Conservation (phyloP, 2,888 invertebrate genomes). For the Watsonalla binaria region DNA sequence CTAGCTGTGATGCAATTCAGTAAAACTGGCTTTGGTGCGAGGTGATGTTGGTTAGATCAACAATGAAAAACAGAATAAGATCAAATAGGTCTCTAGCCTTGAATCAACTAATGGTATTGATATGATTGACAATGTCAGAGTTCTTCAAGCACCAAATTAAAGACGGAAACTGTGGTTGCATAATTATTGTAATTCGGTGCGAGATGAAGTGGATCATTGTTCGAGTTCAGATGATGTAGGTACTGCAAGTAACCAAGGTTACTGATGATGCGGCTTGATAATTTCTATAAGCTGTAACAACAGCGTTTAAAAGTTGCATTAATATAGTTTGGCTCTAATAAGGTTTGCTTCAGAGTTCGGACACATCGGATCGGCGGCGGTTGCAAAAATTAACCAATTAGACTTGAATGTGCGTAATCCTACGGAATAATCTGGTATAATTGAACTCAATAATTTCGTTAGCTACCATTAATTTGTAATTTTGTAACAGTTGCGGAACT, state of each 20-base stretch:
- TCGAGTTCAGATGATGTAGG: constrained; percentile 8
- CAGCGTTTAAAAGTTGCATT: constrained; percentile 16
- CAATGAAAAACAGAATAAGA: not conserved
- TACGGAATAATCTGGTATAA: constrained; percentile 15
- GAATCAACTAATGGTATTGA: not conserved
- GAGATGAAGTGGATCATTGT: constrained; percentile 6
- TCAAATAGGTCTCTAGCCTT: not conserved
- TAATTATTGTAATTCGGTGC: not conserved
- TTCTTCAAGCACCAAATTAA: not conserved
- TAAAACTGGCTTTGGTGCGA: not conserved
- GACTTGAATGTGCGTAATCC: constrained; percentile 12
- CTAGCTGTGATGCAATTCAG: not conserved
- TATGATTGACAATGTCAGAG: not conserved
- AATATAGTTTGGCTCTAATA: constrained; percentile 9
- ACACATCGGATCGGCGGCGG: constrained; percentile 14
- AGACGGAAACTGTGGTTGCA: not conserved
- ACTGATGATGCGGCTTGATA: constrained; percentile 27
- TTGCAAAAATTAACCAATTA: constrained; percentile 20
- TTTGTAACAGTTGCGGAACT: constrained; percentile 16
- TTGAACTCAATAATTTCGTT: constrained; percentile 16
- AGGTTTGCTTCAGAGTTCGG: constrained; percentile 6
- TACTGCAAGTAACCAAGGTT: constrained; percentile 31
- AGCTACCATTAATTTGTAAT: constrained; percentile 10
- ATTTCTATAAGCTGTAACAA: constrained; percentile 24
- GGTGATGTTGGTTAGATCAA: not conserved